These are phyloP conservation scores for Thunnus albacares DNA, from an alignment of 2,797 vertebrate genomes.

Conservation along the genomic window DNA sequence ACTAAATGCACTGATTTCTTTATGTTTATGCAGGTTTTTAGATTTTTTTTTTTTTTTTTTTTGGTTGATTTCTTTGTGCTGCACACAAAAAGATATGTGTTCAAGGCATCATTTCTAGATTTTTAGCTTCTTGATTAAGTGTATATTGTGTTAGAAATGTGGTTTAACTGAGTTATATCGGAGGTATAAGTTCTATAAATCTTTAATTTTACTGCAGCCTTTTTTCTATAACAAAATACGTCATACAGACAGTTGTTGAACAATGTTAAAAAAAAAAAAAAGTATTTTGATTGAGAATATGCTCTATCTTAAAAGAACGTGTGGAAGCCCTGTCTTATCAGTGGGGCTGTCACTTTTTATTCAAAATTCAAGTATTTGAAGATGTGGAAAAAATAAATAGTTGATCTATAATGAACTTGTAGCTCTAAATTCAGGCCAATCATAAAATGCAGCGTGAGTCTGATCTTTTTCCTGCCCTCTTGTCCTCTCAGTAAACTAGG, in stretches of 20 bases:
- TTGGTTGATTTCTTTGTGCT: constrained; percentile 25
- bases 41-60: neutral
- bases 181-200: constrained; percentile 24
- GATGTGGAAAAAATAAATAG: neutral
- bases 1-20: constrained; percentile 62
- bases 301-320: constrained; percentile 17
- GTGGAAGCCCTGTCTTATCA: neutral
- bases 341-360: constrained; percentile 33
- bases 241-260: constrained; percentile 9
- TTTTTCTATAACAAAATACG: constrained; percentile 23
- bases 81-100: constrained; percentile 36
- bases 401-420: neutral
- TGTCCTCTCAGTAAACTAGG: too few species aligned
- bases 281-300: constrained; percentile 16
- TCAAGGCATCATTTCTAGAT: constrained; percentile 33
- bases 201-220: constrained; percentile 25
- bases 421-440: neutral
- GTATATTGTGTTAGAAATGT: constrained; percentile 60
- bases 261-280: neutral
- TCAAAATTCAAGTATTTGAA: neutral
- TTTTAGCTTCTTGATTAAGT: constrained; percentile 48
- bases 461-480: too few species aligned
- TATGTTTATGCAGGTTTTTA: constrained; percentile 42
- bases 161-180: constrained; percentile 41
- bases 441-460: too few species aligned